Evolutionary conservation across 2,797 vertebrate genomes (phyloP), one percentile per base, ranked within the genome.

Genomic region (Acestrorhynchus altus): DNA sequence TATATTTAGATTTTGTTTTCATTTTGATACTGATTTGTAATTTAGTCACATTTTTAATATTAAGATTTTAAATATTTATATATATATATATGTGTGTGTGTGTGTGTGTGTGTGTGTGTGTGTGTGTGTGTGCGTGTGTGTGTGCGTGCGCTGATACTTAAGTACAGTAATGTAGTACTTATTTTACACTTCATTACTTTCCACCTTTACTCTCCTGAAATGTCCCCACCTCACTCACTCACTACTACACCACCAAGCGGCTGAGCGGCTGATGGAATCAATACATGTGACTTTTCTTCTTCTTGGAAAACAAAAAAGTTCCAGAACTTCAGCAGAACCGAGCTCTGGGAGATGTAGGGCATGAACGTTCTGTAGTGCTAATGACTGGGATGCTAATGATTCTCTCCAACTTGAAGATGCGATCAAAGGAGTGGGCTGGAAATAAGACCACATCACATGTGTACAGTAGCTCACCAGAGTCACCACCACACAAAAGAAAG

Each of bases 331-430:
- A 49, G 31, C 59, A 31, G 42, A 11, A 0, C 42, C 18, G 22
- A 54, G 22, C 10, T 74, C 52, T 4, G 59, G 44, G 69, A 31
- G 40, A 28, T 74, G 64, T 74, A 47, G 59, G 42, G 57, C 65
- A 57, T 59, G 39, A 52, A 70, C 40, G 52, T 46, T 11, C 60
- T 70, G 39, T 66, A 64, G 63, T 72, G 24, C 16, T 72, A 65
- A 74, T 73, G 71, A 83, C 40, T 73, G 22, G 63, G 31, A 73
- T 47, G 49, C 75, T 83, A 56, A 79, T 78, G 68, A 76, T 72
- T 73, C 57, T 51, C 66, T 65, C 8, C 59, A 65, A 35, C 42
- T 74, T 72, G 56, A 52, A 47, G 60, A 44, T 69, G 61, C 47
- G 70, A 76, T 83, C 65, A 81, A 81, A 79, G 75, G 57, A n/a